Evolutionary conservation across 2,888 invertebrate species (phyloP).

Genomic region (Eupithecia abbreviata): DNA sequence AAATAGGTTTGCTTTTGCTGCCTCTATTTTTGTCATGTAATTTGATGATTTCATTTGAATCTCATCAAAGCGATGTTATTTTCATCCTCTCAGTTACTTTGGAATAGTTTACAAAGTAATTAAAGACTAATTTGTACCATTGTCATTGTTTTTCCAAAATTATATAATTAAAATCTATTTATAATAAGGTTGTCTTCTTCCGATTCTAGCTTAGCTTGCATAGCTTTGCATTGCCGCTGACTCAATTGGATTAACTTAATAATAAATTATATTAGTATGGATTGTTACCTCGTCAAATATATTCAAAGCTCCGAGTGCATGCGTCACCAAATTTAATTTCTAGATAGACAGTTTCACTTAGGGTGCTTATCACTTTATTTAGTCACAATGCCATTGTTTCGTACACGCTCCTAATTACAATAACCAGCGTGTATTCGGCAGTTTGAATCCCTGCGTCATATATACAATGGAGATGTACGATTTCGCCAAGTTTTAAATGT

Average conservation of each 20-base stretch:
- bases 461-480: constrained; percentile 1
- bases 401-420: constrained; percentile 1
- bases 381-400: constrained; percentile 26
- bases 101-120: not conserved
- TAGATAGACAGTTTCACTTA: not conserved
- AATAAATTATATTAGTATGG: too few species aligned
- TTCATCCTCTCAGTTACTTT: not conserved
- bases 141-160: not conserved
- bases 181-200: not conserved
- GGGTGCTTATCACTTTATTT: constrained; percentile 10
- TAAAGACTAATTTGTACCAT: not conserved
- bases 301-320: not conserved
- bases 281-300: not conserved
- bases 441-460: not conserved
- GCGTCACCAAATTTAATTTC: not conserved
- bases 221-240: not conserved
- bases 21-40: constrained; percentile 14
- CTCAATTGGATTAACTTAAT: not conserved
- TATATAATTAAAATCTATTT: not conserved
- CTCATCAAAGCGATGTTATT: not conserved
- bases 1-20: constrained; percentile 15
- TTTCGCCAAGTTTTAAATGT: not conserved
- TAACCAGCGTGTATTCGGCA: not conserved
- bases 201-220: not conserved
- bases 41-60: constrained; percentile 18